Percentiles rank a stretch among this genome's conserved stretches.
Evolutionary conservation across 2,888 invertebrate genomes (phyloP).

Genomic region (Melolontha melolontha): DNA sequence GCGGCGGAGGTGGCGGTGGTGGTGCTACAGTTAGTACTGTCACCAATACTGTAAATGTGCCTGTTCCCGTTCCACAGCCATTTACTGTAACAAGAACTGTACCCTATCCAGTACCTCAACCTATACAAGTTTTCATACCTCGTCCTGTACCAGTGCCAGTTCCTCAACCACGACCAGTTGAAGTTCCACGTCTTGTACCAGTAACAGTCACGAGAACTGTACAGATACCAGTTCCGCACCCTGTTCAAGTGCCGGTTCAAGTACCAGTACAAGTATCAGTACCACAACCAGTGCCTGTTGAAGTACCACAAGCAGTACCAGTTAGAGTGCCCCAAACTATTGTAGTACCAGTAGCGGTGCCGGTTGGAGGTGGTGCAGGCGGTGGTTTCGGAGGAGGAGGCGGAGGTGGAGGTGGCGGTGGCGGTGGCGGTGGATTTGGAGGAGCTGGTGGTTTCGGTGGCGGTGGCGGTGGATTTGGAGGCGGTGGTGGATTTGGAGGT

Average conservation of each 20-base stretch:
- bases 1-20: conserved; percentile 50
- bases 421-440: conserved; percentile 49
- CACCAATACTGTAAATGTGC: conserved; percentile 60
- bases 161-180: conserved; percentile 64
- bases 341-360: conserved; percentile 69
- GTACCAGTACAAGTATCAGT: conserved; percentile 69
- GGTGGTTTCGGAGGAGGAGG: conserved; percentile 51
- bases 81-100: conserved; percentile 66
- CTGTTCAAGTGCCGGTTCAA: conserved; percentile 63
- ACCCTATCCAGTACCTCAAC: conserved; percentile 68
- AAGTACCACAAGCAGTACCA: conserved; percentile 68
- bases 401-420: conserved; percentile 45
- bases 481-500: conserved; percentile 41
- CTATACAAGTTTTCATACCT: conserved; percentile 68
- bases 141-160: conserved; percentile 61
- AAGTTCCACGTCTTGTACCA: conserved; percentile 43
- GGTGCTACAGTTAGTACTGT: conserved; percentile 60
- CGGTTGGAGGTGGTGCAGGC: conserved; percentile 64
- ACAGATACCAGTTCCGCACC: conserved; percentile 61
- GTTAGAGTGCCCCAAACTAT: conserved; percentile 65
- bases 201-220: conserved; percentile 59
- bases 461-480: conserved; percentile 45
- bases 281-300: conserved; percentile 69
- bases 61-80: conserved; percentile 63
- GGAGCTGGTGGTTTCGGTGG: conserved; percentile 45